Evolutionary conservation across 2,888 invertebrate species (phyloP), one percentile per base, ranked within the genome.

Genomic region (Ceraclea dissimilis): DNA sequence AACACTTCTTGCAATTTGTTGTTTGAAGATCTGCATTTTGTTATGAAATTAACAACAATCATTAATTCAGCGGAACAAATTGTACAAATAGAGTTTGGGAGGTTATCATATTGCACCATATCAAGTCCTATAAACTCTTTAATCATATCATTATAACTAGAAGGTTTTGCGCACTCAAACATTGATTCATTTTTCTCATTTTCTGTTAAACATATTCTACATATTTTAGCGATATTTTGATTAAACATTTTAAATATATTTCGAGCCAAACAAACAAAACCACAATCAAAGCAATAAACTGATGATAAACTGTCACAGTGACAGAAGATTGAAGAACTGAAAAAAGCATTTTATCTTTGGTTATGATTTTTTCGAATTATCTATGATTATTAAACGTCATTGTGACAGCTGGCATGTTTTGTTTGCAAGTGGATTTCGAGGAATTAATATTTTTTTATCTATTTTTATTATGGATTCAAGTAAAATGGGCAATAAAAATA

Each of bases 101-200:
- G 39, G 18, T 39, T 51, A 21, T 51, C 51, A 47, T 51, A 6
- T 34, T 51, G 20, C n/a, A 51, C 33, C 13, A 56, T 51, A 18
- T 56, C 51, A 18, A 56, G 18, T 17, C 51, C 56, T 8, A 46
- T 39, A 47, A 50, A 56, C 34, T 56, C 51, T 18, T 51, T 51
- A 44, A 56, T 56, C 19, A 51, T 21, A 22, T 56, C 56, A 20
- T 19, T 48, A 21, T 51, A 56, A 20, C 46, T 51, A 20, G 17
- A n/a, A 16, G 11, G n/a, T 19, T 16, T n/a, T 51, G 20, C n/a
- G 22, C 13, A 20, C 8, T 56, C 56, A 39, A 21, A 56, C 10
- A 56, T 43, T 11, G 48, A 51, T 46, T 33, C 47, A 34, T 44
- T 51, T 13, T 31, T 8, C n/a, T 51, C 20, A 13, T 44, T 26